These are phyloP conservation scores for Notospermus geniculatus DNA, from an alignment of 1,140 invertebrate genomes.

Conservation along the genomic window DNA sequence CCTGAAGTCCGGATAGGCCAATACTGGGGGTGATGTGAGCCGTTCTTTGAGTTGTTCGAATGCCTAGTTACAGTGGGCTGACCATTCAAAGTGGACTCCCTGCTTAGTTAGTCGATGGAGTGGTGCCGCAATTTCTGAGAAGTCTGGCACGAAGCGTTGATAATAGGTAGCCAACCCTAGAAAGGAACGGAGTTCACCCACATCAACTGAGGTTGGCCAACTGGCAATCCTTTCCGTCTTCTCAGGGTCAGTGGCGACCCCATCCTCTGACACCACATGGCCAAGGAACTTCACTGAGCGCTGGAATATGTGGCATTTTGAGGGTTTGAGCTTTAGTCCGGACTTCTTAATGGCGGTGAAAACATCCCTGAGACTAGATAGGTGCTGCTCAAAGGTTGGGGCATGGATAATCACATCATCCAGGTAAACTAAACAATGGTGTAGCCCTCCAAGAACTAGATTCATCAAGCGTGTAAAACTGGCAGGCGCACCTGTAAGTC, in stretches of 20 bases:
- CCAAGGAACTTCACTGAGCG: constrained; percentile 25
- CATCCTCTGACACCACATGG: too few relatives aligned
- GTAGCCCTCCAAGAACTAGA: constrained; percentile 22
- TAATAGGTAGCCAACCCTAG: constrained; percentile 32
- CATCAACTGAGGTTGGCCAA: constrained; percentile 25
- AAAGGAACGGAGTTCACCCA: too few relatives aligned
- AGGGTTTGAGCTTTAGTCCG: constrained; percentile 51
- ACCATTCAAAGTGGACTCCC: constrained; percentile 22
- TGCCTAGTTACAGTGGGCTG: constrained; percentile 11
- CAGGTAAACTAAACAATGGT: constrained; percentile 17
- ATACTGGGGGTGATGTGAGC: constrained; percentile 20
- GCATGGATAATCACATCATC: constrained; percentile 15
- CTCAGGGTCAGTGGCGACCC: constrained; percentile 17
- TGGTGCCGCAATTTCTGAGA: constrained; percentile 21
- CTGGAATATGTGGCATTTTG: constrained; percentile 54
- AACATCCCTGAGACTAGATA: background rate
- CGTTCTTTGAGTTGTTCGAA: constrained; percentile 22
- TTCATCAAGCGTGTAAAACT: constrained; percentile 20
- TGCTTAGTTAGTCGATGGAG: constrained; percentile 25
- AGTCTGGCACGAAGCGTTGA: constrained; percentile 20
- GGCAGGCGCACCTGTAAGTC: constrained; percentile 17
- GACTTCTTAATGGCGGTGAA: constrained; percentile 10
- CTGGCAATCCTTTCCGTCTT: constrained; percentile 16
- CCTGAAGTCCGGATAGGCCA: constrained; percentile 17
- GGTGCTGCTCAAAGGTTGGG: constrained; percentile 7